Percentiles rank a stretch among this genome's conserved stretches.
Conservation (phyloP, 2,113 vertebrate species). For the Dipodomys spectabilis region DNA sequence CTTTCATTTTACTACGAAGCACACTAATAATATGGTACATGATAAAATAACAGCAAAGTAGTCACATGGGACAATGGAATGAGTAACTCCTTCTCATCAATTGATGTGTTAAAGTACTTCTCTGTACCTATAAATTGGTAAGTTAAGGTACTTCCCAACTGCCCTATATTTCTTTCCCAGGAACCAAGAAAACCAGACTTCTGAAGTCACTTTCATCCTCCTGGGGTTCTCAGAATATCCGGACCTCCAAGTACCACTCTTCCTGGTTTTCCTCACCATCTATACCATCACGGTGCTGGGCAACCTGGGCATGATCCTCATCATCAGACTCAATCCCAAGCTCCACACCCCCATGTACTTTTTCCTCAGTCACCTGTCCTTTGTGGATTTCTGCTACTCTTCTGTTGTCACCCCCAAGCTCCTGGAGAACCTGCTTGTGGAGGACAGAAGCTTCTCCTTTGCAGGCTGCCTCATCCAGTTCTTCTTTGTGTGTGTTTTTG, state of each 20-base stretch:
- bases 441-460: constrained; percentile 67
- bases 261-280: background rate
- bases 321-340: constrained; percentile 3
- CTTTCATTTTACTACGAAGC: background rate
- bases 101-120: background rate
- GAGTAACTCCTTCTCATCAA: background rate
- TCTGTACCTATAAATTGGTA: no score
- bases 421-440: constrained; percentile 27
- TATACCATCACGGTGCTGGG: constrained; percentile 30
- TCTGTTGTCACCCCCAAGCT: constrained; percentile 61
- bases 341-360: constrained; percentile 51
- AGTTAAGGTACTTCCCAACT: background rate
- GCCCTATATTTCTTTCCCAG: background rate
- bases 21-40: background rate
- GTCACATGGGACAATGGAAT: no score
- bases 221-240: constrained; percentile 51
- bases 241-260: background rate
- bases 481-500: constrained; percentile 57
- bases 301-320: constrained; percentile 33
- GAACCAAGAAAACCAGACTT: background rate
- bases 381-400: constrained; percentile 61
- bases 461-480: constrained; percentile 61
- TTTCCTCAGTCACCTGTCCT: constrained; percentile 72
- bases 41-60: no score
- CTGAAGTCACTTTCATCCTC: constrained; percentile 21